Percentiles rank a stretch among this genome's conserved stretches.
Conservation (phyloP, 2,113 vertebrate genomes). For the Riparia riparia region DNA sequence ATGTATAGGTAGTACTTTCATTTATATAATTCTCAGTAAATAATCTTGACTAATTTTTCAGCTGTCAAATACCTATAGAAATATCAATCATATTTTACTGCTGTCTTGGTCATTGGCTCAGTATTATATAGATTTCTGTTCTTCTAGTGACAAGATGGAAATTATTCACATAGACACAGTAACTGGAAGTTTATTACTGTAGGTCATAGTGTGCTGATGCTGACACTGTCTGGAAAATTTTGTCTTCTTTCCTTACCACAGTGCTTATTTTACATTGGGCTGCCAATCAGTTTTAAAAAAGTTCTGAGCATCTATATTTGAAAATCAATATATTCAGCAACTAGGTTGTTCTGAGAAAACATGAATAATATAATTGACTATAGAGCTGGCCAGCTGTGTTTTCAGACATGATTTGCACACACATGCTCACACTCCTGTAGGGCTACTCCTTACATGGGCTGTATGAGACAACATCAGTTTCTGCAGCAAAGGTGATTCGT, state of each 20-base stretch:
- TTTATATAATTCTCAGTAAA: background rate
- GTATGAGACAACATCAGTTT: background rate
- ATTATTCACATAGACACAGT: background rate
- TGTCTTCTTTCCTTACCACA: background rate
- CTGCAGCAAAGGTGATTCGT: background rate
- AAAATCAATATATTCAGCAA: background rate
- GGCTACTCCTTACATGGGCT: background rate
- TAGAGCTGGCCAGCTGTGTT: background rate
- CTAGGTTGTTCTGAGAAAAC: background rate
- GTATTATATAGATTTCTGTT: background rate
- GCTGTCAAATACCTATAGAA: background rate
- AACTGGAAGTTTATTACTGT: background rate
- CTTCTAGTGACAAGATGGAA: background rate
- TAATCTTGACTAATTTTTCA: background rate
- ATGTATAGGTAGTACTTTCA: background rate
- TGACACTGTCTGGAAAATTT: background rate
- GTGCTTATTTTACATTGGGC: background rate
- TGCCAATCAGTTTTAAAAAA: background rate
- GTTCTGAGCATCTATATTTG: background rate
- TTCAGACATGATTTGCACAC: background rate
- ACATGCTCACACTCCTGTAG: fast-evolving
- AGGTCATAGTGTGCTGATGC: background rate
- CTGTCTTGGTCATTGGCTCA: background rate
- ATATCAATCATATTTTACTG: background rate
- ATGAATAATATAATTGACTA: background rate